Base-by-base conservation (phyloP, 2,888 invertebrate species). In the Keiferia lycopersicella region DNA sequence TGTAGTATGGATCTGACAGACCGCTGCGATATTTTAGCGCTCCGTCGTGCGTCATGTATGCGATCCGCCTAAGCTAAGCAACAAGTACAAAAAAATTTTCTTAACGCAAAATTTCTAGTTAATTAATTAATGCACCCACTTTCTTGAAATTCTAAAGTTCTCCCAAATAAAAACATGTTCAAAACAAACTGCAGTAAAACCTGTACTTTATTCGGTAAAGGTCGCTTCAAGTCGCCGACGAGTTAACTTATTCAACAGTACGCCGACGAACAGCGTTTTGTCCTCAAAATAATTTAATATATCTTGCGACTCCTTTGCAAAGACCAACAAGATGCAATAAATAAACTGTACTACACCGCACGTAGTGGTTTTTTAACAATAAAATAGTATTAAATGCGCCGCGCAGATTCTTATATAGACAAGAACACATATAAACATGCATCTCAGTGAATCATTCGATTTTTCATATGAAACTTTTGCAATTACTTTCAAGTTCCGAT, bases 231-330 rank as follows among this genome's bases (percentile, higher is more conserved):
- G n/a, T 56, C 30, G 34, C 16, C 22, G 26, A 34, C 30, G 30
- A 56, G 56, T 56, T 34, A 34, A 56, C 56, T 56, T 56, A 56
- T 34, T 56, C 56, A 56, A 53, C 56, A 34, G 56, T 30, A n/a
- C 16, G 30, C 56, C 3, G 30, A n/a, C 34, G 56, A 16, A 56
- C 12, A 34, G 2, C 56, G 14, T 56, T 34, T 34, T 34, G 56
- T 56, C 16, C 18, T 34, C 16, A 34, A 56, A 56, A 56, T 56
- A 34, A 56, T 56, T 56, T 34, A 16, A 30, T 56, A 56, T 14
- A 6, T 26, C 56, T 16, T 26, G 56, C 16, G 30, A 53, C 51
- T 53, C 22, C 16, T 56, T 26, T 56, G 56, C 30, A 11, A 8
- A 16, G 34, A 26, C 34, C 14, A 26, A 26, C 20, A 26, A n/a